Base-by-base conservation (phyloP, 2,888 invertebrate species). In the Augiades crinisus region DNA sequence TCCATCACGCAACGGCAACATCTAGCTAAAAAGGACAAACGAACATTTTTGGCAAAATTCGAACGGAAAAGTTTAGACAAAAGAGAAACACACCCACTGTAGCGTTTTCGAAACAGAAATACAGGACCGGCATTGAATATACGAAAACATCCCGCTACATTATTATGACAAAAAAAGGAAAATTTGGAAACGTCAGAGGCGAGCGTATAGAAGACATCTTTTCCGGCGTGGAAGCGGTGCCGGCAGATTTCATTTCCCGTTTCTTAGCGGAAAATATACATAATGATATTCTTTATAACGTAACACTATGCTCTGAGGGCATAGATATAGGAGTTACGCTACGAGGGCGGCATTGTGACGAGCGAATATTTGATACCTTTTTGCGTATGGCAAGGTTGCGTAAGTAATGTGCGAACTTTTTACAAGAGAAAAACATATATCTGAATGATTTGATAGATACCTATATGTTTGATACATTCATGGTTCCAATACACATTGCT, bases 221-320 rank as follows among this genome's bases (percentile, higher is more conserved):
- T 50, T 36, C 30, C 41, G 24, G 36, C 27, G 13, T 12, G 13
- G 50, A 43, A 34, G 34, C 34, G 22, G 17, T 24, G 17, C 17
- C 34, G 30, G 34, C 27, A 43, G 41, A 30, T 14, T 27, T 43
- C 41, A 56, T 56, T 56, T 53, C 56, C 56, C 33, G 37, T 53
- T 47, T 24, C 43, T 44, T 47, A 47, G 45, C 52, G 49, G 6
- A 24, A 49, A 56, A 56, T 56, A 53, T 56, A 53, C 47, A 49
- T 47, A 36, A 30, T 38, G 45, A 46, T 41, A 41, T 49, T 37
- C 41, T 46, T 53, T 22, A 33, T 43, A 8, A 44, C 22, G 13
- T 44, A 33, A 19, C 19, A 17, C 19, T 56, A 53, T 49, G n/a
- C n/a, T n/a, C n/a, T n/a, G n/a, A n/a, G n/a, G n/a, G n/a, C n/a